Evolutionary conservation across 2,113 vertebrate species (phyloP).

Genomic region (Atherinomorus stipes): DNA sequence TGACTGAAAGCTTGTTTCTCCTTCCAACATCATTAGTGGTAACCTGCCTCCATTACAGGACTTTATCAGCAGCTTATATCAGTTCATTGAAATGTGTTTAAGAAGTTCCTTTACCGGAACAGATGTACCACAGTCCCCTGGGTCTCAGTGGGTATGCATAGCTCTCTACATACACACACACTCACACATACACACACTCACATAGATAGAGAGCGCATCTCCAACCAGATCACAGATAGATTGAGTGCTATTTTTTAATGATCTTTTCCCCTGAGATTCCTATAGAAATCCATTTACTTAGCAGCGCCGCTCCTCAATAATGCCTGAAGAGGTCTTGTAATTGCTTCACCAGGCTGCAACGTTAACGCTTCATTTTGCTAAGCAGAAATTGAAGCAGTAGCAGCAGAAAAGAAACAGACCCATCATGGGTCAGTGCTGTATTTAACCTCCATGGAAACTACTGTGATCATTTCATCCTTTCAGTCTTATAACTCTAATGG

Average conservation of each 20-base stretch:
- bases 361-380: slow-evolving; percentile 50
- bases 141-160: slow-evolving; percentile 24
- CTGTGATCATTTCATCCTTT: slow-evolving; percentile 25
- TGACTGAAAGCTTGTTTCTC: slow-evolving; percentile 53
- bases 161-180: slow-evolving; percentile 12
- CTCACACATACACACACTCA: slow-evolving; percentile 32
- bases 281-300: slow-evolving; percentile 73
- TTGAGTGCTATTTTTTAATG: slow-evolving; percentile 67
- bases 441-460: slow-evolving; percentile 45
- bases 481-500: slow-evolving; percentile 25
- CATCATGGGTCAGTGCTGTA: slow-evolving; percentile 35
- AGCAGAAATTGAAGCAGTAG: slow-evolving; percentile 33
- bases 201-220: slow-evolving; percentile 34
- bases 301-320: slow-evolving; percentile 56
- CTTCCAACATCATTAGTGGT: slow-evolving; percentile 55
- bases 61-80: slow-evolving; percentile 58
- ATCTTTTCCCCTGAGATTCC: slow-evolving; percentile 62
- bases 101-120: slow-evolving; percentile 62
- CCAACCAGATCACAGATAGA: slow-evolving; percentile 40
- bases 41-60: slow-evolving; percentile 57
- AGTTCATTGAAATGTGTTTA: slow-evolving; percentile 64
- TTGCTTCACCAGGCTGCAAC: slow-evolving; percentile 56
- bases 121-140: slow-evolving; percentile 52
- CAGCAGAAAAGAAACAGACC: slow-evolving; percentile 21
- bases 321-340: slow-evolving; percentile 65